Evolutionary conservation across 2,797 vertebrate genomes (phyloP), one percentile per base, ranked within the genome.

Genomic region (Centropyge bicolor): DNA sequence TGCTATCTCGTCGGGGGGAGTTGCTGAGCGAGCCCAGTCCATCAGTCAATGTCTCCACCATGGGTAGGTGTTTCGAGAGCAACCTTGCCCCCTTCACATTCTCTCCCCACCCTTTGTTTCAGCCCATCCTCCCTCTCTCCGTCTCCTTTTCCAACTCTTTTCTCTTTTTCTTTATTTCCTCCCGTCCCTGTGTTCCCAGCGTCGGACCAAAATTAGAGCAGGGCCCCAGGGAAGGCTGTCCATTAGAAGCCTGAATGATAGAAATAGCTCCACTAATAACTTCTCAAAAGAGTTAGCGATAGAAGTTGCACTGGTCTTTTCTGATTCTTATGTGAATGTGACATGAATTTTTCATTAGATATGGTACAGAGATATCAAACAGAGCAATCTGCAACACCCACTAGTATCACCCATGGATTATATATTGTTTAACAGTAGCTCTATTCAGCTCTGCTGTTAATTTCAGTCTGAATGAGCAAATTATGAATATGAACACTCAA

Each of bases 21-120:
- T 95, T 97, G 86, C 95, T 97, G 95, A 99, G 98, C 35, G 95
- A 96, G 48, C 97, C 98, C 87, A 96, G 98, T 95, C 97, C 96
- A 92, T 96, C 96, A 0, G 95, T 98, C 94, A 99, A 97, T 36
- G 87, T 99, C 94, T 99, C 97, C 76, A 99, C 97, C 6, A 81
- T 93, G 9, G 98, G 98, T 99, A 86, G 93, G 96, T 94, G 80
- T 89, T 89, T 87, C 61, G 6, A 74, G 68, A 80, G 75, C 88
- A 83, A 88, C 84, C 84, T 77, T 82, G 74, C 73, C 84, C 80
- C 66, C 71, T 79, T 63, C 63, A 35, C 49, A 61, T 75, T 60
- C 48, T 38, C 41, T 5, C 70, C 69, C 68, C 83, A 63, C 81
- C 68, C 76, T 67, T 60, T 48, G 54, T 81, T 80, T 83, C 65